Evolutionary conservation across 2,113 vertebrate genomes (phyloP).

Genomic region (Rattus norvegicus): GRCr8 NC_086032.1:45385501-45386000

Average conservation of each 20-base stretch:
- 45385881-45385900: conserved; percentile 50
- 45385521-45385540: not conserved
- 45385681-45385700: not conserved
- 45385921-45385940: conserved; percentile 59
- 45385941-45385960: conserved; percentile 51
- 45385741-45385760: not conserved
- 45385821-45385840: conserved; percentile 14
- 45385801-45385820: conserved; percentile 22
- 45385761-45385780: not conserved
- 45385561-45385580: not conserved
- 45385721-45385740: not conserved
- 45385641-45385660: not conserved
- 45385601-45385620: conserved; percentile 35
- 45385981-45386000: conserved; percentile 60
- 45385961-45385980: conserved; percentile 48
- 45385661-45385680: not conserved
- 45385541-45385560: not conserved
- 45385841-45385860: conserved; percentile 48
- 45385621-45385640: not conserved
- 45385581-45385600: not conserved
- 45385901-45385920: conserved; percentile 62
- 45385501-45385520: not conserved
- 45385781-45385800: not conserved
- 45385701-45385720: not conserved
- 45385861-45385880: conserved; percentile 50